Percentiles rank a stretch among this genome's conserved stretches.
phyloP scores from a whole-genome alignment of 2,797 vertebrate genomes.

The Onychomys leucogaster region DNA sequence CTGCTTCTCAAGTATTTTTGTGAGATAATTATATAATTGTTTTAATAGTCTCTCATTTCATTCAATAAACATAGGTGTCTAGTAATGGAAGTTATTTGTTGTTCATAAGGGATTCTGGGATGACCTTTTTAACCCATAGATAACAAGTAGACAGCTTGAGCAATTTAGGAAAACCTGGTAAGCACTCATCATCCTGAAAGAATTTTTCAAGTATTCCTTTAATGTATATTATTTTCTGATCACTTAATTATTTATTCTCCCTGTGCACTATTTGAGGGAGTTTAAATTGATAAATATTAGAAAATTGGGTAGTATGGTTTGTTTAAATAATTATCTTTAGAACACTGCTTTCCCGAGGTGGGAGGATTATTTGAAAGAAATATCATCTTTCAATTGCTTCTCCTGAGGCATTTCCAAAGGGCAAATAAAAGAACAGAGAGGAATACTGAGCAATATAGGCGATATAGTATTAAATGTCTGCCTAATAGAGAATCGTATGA shows the following conservation, averaged over 20 bases:
- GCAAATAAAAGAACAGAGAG: slow-evolving; percentile 85
- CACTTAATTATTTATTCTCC: slow-evolving; percentile 44
- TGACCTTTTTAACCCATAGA: background rate
- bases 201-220: background rate
- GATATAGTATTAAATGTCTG: slow-evolving; percentile 87
- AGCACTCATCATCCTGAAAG: background rate
- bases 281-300: slow-evolving; percentile 52
- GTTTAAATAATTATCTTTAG: slow-evolving; percentile 83
- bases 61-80: background rate
- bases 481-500: slow-evolving; percentile 85
- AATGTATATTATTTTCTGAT: slow-evolving; percentile 35
- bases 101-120: background rate
- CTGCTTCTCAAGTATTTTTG: slow-evolving; percentile 15
- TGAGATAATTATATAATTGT: background rate
- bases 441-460: slow-evolving; percentile 82
- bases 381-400: slow-evolving; percentile 83
- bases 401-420: slow-evolving; percentile 84
- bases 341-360: slow-evolving; percentile 77
- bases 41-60: background rate
- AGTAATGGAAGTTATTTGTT: background rate
- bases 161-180: background rate
- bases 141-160: background rate
- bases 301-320: slow-evolving; percentile 67
- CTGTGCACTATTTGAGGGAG: background rate
- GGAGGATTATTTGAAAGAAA: slow-evolving; percentile 83